Conservation (phyloP, 2,113 vertebrate genomes). For the Rhinichthys klamathensis region DNA sequence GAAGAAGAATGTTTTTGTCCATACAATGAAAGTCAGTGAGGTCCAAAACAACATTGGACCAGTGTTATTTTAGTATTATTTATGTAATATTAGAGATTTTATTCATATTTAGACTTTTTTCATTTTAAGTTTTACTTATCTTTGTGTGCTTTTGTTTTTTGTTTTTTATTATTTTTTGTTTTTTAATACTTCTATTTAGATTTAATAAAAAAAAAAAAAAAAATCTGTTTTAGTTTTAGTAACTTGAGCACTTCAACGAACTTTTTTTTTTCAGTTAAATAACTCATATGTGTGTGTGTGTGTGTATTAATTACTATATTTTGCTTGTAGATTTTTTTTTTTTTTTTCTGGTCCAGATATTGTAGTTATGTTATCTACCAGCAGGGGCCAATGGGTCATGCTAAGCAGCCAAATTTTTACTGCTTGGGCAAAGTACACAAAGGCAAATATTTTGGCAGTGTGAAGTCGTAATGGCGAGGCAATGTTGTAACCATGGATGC, state of each 20-base stretch:
- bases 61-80: background rate
- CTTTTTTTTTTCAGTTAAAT: no score
- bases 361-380: background rate
- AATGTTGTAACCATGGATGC: conserved; percentile 51
- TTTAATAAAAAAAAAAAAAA: no score
- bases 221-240: background rate
- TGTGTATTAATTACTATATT: no score
- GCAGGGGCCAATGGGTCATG: background rate
- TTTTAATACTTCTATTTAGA: background rate
- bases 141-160: background rate
- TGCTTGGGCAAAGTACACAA: conserved; percentile 22
- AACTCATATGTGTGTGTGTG: no score
- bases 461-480: conserved; percentile 30
- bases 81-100: background rate
- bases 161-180: background rate
- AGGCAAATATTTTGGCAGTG: conserved; percentile 25
- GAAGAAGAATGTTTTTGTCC: background rate
- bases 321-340: background rate
- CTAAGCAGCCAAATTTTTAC: background rate
- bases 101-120: background rate
- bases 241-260: background rate
- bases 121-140: background rate
- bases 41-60: no score
- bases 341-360: background rate
- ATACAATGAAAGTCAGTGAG: background rate